Conservation (phyloP, 2,113 vertebrate genomes). For the Oreocharis arfaki region DNA sequence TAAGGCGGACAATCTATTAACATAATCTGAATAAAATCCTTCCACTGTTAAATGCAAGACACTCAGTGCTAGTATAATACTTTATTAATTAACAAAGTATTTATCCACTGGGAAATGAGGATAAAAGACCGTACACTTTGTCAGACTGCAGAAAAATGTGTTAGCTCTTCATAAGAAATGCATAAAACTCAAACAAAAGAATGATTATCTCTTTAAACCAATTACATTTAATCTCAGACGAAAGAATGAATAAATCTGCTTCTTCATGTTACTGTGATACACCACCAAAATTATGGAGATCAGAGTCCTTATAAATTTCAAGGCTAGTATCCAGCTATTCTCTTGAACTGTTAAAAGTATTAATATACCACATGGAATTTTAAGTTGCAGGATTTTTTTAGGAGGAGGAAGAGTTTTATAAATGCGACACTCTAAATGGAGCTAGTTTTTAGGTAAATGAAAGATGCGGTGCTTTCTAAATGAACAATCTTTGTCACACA, state of each 20-base stretch:
- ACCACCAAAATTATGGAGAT: slow-evolving; percentile 46
- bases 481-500: not conserved
- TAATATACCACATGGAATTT: not conserved
- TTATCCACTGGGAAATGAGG: slow-evolving; percentile 78
- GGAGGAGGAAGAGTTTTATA: not conserved
- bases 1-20: slow-evolving; percentile 75
- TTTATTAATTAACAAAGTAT: slow-evolving; percentile 82
- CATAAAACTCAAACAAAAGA: slow-evolving; percentile 78
- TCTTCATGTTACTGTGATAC: slow-evolving; percentile 54
- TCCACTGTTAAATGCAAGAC: slow-evolving; percentile 70
- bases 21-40: slow-evolving; percentile 80
- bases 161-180: slow-evolving; percentile 77
- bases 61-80: slow-evolving; percentile 75
- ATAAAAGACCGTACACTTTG: slow-evolving; percentile 73
- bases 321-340: slow-evolving; percentile 18
- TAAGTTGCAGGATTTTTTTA: not conserved
- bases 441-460: not conserved
- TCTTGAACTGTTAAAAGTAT: not conserved
- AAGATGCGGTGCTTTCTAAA: not conserved
- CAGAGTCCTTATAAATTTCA: slow-evolving; percentile 37
- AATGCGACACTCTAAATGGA: not conserved
- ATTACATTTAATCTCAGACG: slow-evolving; percentile 78
- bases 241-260: slow-evolving; percentile 72
- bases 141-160: slow-evolving; percentile 73
- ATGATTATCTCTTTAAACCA: slow-evolving; percentile 77